Conservation (phyloP, 1,140 invertebrate genomes). For the Zaprionus capensis region DNA sequence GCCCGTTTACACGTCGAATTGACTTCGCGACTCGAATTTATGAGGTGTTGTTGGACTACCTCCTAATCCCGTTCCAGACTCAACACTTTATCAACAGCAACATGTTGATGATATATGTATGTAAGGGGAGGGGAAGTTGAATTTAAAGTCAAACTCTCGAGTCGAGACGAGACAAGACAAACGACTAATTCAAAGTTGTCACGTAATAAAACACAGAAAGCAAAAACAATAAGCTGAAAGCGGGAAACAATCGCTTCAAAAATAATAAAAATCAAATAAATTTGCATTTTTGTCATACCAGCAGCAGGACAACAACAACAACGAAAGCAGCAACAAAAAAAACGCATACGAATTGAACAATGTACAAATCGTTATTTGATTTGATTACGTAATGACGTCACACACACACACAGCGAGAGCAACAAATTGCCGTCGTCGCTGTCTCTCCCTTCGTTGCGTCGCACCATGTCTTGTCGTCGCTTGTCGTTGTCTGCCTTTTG, state of each 20-base stretch:
- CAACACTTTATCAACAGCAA: constrained; percentile 5
- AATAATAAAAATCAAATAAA: constrained; percentile 67
- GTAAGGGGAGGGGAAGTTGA: not conserved
- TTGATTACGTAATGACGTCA: constrained; percentile 80
- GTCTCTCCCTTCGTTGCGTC: not conserved
- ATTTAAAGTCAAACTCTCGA: constrained; percentile 4
- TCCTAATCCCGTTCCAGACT: not conserved
- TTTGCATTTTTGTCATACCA: constrained; percentile 66
- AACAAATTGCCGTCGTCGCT: constrained; percentile 2
- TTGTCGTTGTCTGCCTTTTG: constrained; percentile 39
- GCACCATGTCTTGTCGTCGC: not conserved
- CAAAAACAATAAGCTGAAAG: constrained; percentile 57
- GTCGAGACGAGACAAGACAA: constrained; percentile 51
- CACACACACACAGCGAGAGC: constrained; percentile 29
- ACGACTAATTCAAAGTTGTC: constrained; percentile 79
- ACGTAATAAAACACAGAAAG: constrained; percentile 75
- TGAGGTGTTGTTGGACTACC: not conserved
- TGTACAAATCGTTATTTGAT: constrained; percentile 80
- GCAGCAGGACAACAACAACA: constrained; percentile 21
- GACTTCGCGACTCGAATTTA: constrained; percentile 5
- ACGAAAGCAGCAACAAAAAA: constrained; percentile 27
- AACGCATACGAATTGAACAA: constrained; percentile 70
- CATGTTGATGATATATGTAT: constrained; percentile 1
- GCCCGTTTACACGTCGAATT: not conserved
- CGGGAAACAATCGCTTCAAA: constrained; percentile 60